Conservation (phyloP, 2,888 invertebrate genomes). For the Agrilus biguttatus region DNA sequence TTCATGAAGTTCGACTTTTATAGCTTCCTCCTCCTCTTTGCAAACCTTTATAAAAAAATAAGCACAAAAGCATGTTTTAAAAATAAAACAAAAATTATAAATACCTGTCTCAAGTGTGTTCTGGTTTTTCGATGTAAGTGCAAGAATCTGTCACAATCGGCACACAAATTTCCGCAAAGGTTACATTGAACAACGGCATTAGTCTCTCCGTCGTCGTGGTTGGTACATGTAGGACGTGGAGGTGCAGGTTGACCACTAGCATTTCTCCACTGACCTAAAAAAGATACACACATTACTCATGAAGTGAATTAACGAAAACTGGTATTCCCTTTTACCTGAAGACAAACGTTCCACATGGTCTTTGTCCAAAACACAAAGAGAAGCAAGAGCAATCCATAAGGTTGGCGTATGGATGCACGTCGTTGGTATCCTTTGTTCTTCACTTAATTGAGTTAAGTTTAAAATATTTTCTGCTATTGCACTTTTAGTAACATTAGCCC, state of each 20-base stretch:
- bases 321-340: conserved; percentile 28
- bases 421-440: conserved; percentile 56
- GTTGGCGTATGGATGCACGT: conserved; percentile 72
- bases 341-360: conserved; percentile 76
- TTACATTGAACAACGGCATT: conserved; percentile 86
- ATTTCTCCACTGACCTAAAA: conserved; percentile 64
- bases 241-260: conserved; percentile 40
- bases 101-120: conserved; percentile 67
- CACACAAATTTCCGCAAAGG: conserved; percentile 82
- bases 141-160: conserved; percentile 89
- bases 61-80: background rate
- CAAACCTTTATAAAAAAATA: conserved; percentile 48
- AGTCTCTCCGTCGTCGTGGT: conserved; percentile 93
- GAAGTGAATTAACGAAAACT: too few relatives aligned
- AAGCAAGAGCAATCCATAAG: conserved; percentile 85
- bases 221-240: conserved; percentile 73
- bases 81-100: conserved; percentile 3
- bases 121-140: conserved; percentile 82
- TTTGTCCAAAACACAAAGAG: conserved; percentile 82
- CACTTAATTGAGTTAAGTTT: conserved; percentile 67
- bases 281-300: background rate
- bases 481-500: conserved; percentile 77
- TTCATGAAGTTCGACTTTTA: conserved; percentile 93
- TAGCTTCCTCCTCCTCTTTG: conserved; percentile 92
- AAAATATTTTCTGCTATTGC: conserved; percentile 79